Evolutionary conservation across 2,888 invertebrate genomes (phyloP), one percentile per base, ranked within the genome.

Genomic region (Agelastica alni): DNA sequence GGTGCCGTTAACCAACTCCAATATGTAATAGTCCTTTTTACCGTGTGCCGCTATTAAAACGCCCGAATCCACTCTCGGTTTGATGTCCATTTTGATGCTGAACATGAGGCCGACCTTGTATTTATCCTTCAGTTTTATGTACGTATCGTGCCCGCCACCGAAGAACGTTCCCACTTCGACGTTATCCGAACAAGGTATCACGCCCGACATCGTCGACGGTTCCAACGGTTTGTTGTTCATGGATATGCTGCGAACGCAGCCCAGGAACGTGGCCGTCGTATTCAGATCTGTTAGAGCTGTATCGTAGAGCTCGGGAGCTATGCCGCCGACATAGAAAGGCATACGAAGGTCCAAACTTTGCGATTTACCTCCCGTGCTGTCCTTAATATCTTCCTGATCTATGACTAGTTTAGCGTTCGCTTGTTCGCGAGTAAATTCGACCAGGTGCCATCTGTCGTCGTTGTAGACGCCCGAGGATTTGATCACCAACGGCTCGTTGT

Each of bases 1-100:
- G 51, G 87, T 85, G 58, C 96, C 96, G 64, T 95, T 86, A 2
- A 91, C 79, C 79, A 98, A 81, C 75, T 98, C 95, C 44, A 98
- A 79, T 0, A 95, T 82, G 61, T 97, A 79, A 75, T 86, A 96
- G 69, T 96, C 93, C 51, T 82, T 84, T 61, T 80, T 84, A 10
- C 93, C 92, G 71, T 94, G 91, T 2, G 93, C 92, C 2, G 93
- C 88, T 61, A 96, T 80, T 36, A 99, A 76, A 13, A 97, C 80
- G 2, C 97, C 98, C 1, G 89, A 87, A 3, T 86, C 82, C 62
- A 88, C 86, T 12, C 96, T 83, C 0, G 96, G 94, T 58, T 90
- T 89, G 53, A 97, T 89, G 60, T 93, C 90, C 81, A 97, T 83
- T 28, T 84, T 84, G 31, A 96, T 87, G 0, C 87, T 86, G 55